Evolutionary conservation across 2,888 invertebrate species (phyloP), one percentile per base, ranked within the genome.

Genomic region (Lamellibrachia satsuma): DNA sequence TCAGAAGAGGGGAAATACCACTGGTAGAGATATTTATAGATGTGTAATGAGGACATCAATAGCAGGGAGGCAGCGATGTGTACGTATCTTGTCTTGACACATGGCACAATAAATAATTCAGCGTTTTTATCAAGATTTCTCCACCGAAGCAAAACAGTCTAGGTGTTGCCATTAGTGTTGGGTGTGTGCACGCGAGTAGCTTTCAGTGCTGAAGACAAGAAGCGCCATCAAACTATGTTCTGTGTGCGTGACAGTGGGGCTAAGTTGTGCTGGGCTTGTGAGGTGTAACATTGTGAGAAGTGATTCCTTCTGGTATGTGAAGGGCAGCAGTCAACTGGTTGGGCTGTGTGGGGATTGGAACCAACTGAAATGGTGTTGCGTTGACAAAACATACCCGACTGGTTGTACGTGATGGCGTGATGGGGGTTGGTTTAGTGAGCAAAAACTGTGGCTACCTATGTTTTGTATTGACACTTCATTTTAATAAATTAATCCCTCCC

Each of bases 121-220:
- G 39, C 39, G n/a, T 75, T 75, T 75, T 22, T 75, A 22, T n/a
- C 75, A 75, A 75, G 75, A 15, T 75, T 75, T 75, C 75, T 22
- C 75, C n/a, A n/a, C 75, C n/a, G 75, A 75, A 15, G 22, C 75
- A 75, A 22, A 55, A 22, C n/a, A 75, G 75, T 75, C n/a, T 75
- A 75, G 75, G 75, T 75, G 22, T 75, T 75, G 75, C 75, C 75
- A 75, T 75, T 75, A 75, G 75, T 75, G 75, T 75, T 22, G 75
- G 75, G 1, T 75, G 75, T 75, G 75, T 75, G 75, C 75, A 22
- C 22, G 75, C 75, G 22, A 22, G 57, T 57, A 57, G 57, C 57
- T 6, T 57, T 57, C 11, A 57, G 57, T 57, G 7, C 57, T 8
- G 57, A 15, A 57, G 57, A 3, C 11, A n/a, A n/a, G 8, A 57